Evolutionary conservation across 2,797 vertebrate species (phyloP).

Genomic region (Anguilla marmorata): DNA sequence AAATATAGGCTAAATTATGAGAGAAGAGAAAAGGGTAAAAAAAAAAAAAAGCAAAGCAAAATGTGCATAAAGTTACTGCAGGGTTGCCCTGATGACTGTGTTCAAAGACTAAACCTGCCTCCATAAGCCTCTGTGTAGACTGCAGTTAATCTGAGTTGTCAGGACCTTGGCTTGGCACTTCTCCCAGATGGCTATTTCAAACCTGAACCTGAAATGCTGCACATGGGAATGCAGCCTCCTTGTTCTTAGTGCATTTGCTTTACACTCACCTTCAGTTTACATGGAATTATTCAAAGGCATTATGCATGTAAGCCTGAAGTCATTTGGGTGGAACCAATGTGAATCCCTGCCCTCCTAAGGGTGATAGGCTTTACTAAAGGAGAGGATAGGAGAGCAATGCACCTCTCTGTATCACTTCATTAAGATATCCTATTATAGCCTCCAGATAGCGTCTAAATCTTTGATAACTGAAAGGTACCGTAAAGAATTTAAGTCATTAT

Average conservation of each 20-base stretch:
- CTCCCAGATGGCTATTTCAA: conserved; percentile 27
- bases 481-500: conserved; percentile 1
- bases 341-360: neutral
- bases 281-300: conserved; percentile 36
- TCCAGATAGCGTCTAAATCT: neutral
- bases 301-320: conserved; percentile 20
- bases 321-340: conserved; percentile 29
- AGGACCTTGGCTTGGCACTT: conserved; percentile 13
- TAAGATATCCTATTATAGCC: neutral
- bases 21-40: neutral
- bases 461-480: neutral
- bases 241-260: neutral
- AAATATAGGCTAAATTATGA: neutral
- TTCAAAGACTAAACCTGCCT: conserved; percentile 4
- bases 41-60: neutral
- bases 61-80: neutral
- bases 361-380: neutral
- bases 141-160: conserved; percentile 25
- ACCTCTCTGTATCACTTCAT: neutral
- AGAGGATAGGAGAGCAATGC: neutral
- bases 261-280: conserved; percentile 30
- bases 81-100: neutral
- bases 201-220: conserved; percentile 12
- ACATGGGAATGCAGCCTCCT: conserved; percentile 3
- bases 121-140: conserved; percentile 14